These are phyloP conservation scores for Pteropus rufus DNA, from an alignment of 2,797 vertebrate genomes.

Conservation along the genomic window DNA sequence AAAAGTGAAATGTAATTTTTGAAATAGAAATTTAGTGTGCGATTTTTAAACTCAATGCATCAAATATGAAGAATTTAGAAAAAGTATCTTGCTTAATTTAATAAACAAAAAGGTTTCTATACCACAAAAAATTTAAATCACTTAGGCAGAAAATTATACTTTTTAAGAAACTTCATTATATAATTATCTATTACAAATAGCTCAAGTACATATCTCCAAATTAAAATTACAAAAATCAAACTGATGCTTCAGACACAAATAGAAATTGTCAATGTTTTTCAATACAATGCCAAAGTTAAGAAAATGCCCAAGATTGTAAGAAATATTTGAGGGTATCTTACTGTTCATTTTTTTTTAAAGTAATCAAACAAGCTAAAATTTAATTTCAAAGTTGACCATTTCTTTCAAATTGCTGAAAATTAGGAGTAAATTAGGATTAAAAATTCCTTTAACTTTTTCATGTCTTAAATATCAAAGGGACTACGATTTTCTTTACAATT, in stretches of 20 bases:
- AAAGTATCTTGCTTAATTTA: conserved; percentile 22
- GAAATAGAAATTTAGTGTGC: conserved; percentile 10
- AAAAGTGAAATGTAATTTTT: conserved; percentile 37
- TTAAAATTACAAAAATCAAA: conserved; percentile 54
- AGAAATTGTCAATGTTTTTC: conserved; percentile 19
- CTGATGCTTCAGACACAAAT: not conserved
- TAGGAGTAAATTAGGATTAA: not conserved
- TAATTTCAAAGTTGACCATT: not conserved
- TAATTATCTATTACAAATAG: conserved; percentile 12
- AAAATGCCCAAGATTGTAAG: not conserved
- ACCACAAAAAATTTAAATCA: not conserved
- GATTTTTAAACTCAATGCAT: conserved; percentile 1
- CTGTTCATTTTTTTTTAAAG: not conserved
- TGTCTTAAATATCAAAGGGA: not conserved
- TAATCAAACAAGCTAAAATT: conserved; percentile 36
- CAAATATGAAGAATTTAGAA: conserved; percentile 36
- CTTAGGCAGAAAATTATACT: not conserved
- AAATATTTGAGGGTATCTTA: not conserved
- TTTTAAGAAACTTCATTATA: conserved; percentile 36
- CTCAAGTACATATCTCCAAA: not conserved
- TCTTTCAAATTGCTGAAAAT: conserved; percentile 24
- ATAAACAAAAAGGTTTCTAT: not conserved
- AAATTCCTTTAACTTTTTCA: not conserved
- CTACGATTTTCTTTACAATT: not conserved
- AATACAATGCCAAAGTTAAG: not conserved